Base-by-base conservation (phyloP, 1,140 invertebrate species). In the Calliopsis andreniformis region DNA sequence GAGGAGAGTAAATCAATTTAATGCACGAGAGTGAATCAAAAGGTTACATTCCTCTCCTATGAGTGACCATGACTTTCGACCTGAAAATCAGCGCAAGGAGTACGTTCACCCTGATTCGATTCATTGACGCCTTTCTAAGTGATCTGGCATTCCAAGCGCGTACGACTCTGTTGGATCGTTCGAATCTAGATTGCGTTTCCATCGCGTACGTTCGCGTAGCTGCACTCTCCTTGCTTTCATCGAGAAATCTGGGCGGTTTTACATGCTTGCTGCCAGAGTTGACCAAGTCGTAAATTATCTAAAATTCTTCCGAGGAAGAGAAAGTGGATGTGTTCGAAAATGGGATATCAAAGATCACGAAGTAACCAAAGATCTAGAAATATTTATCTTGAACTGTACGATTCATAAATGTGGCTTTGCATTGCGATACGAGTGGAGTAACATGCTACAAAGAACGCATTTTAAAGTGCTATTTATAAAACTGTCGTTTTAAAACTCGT, bases 161-260 rank as follows among this genome's bases (percentile, higher is more conserved):
- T 67, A 28, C 66, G 55, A 56, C 20, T 70, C 53, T n/a, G n/a
- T 55, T 55, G 43, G 49, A 51, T 45, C 56, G 30, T 45, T 82
- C 64, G 76, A 82, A 75, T 83, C 81, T 61, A 75, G 70, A 82
- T 83, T 82, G 67, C 82, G 42, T 82, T 83, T 82, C 79, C 45
- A 25, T 66, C 49, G 56, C 49, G 47, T 39, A 39, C 35, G 56
- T 51, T 64, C 78, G 62, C 73, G 43, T 76, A 53, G 61, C 23
- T 23, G 53, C 59, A 56, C 68, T 82, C 45, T 69, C 80, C 45
- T 62, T 76, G 47, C 76, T 79, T 83, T 79, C 82, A 23, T 82
- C 55, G 80, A 73, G 68, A 82, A 80, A 72, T 77, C 78, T 73
- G 28, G 61, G 63, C 47, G 23, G 4, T 20, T 58, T 51, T 20